These are phyloP conservation scores for Planiliza haematocheilus DNA, from an alignment of 2,113 vertebrate species.

Conservation along the genomic window DNA sequence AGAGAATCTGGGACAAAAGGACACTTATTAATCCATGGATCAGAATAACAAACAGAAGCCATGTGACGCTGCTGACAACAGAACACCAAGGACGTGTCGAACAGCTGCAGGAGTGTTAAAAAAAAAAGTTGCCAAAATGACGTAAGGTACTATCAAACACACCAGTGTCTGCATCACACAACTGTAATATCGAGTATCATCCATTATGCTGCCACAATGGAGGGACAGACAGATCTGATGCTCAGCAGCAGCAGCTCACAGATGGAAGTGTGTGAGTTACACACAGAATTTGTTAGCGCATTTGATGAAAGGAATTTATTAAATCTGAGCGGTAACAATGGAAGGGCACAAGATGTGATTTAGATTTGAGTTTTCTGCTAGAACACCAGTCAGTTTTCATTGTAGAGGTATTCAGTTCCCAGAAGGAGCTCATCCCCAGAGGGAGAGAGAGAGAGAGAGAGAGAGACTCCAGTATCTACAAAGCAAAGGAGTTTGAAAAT, in stretches of 20 bases:
- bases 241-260: slow-evolving; percentile 13
- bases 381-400: slow-evolving; percentile 1
- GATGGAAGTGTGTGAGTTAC: background rate
- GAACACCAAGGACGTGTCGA: slow-evolving; percentile 19
- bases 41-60: background rate
- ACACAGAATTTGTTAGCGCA: slow-evolving; percentile 1
- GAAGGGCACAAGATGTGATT: background rate
- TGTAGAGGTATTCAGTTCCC: background rate
- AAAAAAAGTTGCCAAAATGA: slow-evolving; percentile 5
- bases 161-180: background rate
- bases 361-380: background rate
- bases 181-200: slow-evolving; percentile 6
- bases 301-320: background rate
- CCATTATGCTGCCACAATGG: background rate
- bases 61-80: background rate
- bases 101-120: slow-evolving; percentile 14
- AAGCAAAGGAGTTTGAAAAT: background rate
- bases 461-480: slow-evolving; percentile 3
- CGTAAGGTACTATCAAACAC: background rate
- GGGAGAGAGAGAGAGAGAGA: too few relatives aligned
- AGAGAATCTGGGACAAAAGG: background rate
- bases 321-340: background rate
- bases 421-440: background rate
- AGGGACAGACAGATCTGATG: background rate
- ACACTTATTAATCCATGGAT: background rate